Percentiles rank a stretch among this genome's conserved stretches.
Conservation (phyloP, 53 echinoderm and acorn worm species). For the Echinometra lucunter region DNA sequence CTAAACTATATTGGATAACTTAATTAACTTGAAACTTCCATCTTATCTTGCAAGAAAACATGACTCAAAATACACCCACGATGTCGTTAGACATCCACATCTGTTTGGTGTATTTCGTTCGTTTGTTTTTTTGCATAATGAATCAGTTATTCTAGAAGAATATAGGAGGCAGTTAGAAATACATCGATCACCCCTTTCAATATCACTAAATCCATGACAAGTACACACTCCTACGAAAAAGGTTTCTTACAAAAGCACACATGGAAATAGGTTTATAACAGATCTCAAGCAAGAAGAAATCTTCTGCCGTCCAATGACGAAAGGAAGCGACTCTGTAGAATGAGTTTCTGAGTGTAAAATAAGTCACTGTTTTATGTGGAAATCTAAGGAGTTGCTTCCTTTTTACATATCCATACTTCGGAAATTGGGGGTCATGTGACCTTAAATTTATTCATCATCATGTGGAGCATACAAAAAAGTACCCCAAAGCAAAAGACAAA, state of each 20-base stretch:
- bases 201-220: neutral
- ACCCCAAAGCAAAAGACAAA: too few species aligned
- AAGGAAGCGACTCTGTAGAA: too few species aligned
- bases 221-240: neutral
- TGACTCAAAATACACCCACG: neutral
- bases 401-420: too few species aligned
- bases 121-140: slow-evolving; percentile 31
- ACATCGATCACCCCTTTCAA: neutral
- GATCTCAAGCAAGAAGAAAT: neutral
- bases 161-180: neutral
- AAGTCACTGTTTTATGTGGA: too few species aligned
- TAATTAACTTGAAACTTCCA: neutral
- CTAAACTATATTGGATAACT: neutral
- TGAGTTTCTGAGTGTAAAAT: too few species aligned
- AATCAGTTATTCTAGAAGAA: neutral
- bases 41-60: neutral
- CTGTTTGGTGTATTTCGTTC: neutral
- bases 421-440: too few species aligned
- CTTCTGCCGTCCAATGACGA: too few species aligned
- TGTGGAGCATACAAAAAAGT: too few species aligned
- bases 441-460: too few species aligned
- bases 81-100: neutral
- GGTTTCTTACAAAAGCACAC: neutral
- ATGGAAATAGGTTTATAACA: neutral
- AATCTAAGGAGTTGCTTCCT: too few species aligned